phyloP scores from a whole-genome alignment of 2,888 invertebrate genomes.

The Nomada lathburiana region DNA sequence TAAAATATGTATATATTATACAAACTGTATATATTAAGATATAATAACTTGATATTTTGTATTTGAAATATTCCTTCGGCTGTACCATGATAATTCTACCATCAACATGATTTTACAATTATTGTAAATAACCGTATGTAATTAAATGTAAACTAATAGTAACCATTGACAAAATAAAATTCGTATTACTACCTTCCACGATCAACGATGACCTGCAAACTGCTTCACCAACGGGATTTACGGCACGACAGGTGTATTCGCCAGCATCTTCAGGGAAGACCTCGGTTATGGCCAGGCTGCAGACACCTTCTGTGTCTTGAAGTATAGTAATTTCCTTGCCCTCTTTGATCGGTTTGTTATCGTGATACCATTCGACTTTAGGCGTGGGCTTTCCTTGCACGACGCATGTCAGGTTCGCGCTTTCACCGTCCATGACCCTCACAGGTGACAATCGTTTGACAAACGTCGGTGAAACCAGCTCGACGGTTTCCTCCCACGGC shows the following conservation, averaged over 20 bases:
- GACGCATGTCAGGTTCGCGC: conserved; percentile 90
- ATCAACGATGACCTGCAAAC: conserved; percentile 90
- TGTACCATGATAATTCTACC: background rate
- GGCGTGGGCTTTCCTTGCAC: conserved; percentile 92
- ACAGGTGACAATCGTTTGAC: conserved; percentile 89
- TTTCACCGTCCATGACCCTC: conserved; percentile 96
- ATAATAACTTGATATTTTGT: background rate
- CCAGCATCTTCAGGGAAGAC: conserved; percentile 97
- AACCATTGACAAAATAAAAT: background rate
- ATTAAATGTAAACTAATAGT: too few species aligned
- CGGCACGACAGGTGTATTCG: conserved; percentile 92
- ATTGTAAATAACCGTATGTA: too few species aligned
- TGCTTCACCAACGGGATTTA: conserved; percentile 93
- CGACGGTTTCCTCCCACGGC: conserved; percentile 86
- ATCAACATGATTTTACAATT: background rate
- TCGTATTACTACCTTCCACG: conserved; percentile 90
- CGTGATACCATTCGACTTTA: conserved; percentile 92
- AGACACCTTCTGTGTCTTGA: conserved; percentile 91
- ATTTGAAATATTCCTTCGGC: background rate
- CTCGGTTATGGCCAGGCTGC: conserved; percentile 92
- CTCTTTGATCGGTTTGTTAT: conserved; percentile 89
- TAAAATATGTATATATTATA: background rate
- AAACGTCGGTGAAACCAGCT: conserved; percentile 91
- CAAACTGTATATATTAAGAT: background rate
- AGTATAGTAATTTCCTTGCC: conserved; percentile 91